Conservation (phyloP, 2,113 vertebrate genomes). For the Pachycephala philippinensis region DNA sequence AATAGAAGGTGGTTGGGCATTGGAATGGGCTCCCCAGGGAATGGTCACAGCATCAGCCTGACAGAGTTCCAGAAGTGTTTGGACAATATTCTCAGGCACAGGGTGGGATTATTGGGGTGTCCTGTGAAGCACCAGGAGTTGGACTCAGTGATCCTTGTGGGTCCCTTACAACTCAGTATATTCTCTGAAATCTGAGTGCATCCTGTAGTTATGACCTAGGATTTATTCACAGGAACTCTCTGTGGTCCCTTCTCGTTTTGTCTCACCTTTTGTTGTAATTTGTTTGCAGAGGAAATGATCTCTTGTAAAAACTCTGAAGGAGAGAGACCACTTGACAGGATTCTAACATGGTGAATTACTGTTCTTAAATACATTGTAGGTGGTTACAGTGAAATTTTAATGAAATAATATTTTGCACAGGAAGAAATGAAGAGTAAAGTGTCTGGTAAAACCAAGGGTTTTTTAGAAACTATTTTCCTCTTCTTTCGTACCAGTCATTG, state of each 20-base stretch:
- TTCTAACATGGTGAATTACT: not conserved
- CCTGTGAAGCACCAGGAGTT: too few species aligned
- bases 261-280: not conserved
- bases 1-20: not conserved
- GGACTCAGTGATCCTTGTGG: too few species aligned
- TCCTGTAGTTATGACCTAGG: not conserved
- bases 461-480: not conserved
- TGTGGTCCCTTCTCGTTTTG: not conserved
- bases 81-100: rapidly evolving
- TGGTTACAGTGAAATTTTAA: not conserved
- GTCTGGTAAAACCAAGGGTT: not conserved
- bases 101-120: rapidly evolving
- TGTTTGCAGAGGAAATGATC: not conserved
- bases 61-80: rapidly evolving
- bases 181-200: not conserved
- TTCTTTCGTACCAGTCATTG: not conserved
- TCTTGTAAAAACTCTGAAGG: not conserved
- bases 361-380: not conserved
- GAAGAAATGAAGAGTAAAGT: not conserved
- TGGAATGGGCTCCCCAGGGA: not conserved
- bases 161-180: not conserved
- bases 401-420: not conserved
- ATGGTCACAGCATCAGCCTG: rapidly evolving
- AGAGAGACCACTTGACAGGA: not conserved
- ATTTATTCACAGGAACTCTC: not conserved